Evolutionary conservation across 23 tunicate species (phyloP).

Genomic region (Phallusia fumigata): DNA sequence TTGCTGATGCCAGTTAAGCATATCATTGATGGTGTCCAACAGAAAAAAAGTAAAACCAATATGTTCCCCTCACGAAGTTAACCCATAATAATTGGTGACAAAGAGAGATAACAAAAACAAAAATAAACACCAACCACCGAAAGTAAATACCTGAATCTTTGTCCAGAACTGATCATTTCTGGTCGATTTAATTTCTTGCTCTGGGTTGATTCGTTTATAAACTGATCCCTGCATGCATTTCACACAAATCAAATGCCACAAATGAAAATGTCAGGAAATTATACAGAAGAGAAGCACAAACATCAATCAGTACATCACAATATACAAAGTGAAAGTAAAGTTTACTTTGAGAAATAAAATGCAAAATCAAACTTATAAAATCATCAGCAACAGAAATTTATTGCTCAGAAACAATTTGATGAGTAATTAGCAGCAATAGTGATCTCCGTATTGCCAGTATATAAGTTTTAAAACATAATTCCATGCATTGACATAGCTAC

Average conservation of each 20-base stretch:
- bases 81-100: neutral
- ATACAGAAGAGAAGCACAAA: neutral
- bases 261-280: neutral
- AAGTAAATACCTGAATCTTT: conserved; percentile 55
- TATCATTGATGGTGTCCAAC: no score
- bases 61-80: no score
- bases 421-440: conserved; percentile 3
- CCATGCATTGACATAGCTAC: conserved; percentile 3
- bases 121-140: neutral
- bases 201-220: conserved; percentile 77
- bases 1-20: no score
- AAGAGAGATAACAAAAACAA: neutral
- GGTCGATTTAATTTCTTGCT: conserved; percentile 59
- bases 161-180: conserved; percentile 72
- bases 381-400: neutral
- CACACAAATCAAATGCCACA: neutral
- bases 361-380: neutral
- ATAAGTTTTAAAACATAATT: neutral
- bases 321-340: neutral
- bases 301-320: neutral
- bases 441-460: neutral
- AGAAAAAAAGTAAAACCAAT: no score
- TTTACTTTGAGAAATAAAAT: neutral
- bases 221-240: conserved; percentile 73
- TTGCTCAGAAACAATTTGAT: neutral